Percentiles rank a stretch among this genome's conserved stretches.
Evolutionary conservation across 1,140 invertebrate species (phyloP).

Genomic region (Cyphomyrmex costatus): DNA sequence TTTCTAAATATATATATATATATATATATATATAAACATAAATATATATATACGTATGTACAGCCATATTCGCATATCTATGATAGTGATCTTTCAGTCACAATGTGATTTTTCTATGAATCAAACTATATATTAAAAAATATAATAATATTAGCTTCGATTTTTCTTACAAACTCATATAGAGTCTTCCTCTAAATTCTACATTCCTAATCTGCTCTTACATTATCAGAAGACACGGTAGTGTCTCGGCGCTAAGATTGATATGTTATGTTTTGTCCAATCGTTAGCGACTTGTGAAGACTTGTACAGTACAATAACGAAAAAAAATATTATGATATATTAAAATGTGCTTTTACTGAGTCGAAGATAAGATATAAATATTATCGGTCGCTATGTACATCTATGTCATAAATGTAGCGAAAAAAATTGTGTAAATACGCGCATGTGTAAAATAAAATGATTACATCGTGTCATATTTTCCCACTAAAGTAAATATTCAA

Average conservation of each 20-base stretch:
- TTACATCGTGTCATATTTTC: background rate
- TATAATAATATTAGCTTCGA: background rate
- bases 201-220: background rate
- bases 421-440: background rate
- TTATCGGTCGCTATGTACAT: background rate
- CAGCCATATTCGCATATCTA: background rate
- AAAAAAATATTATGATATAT: background rate
- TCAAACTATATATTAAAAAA: background rate
- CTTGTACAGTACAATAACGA: background rate
- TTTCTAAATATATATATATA: background rate
- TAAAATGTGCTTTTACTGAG: background rate
- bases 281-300: background rate
- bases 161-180: background rate
- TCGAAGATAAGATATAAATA: constrained; percentile 4
- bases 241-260: no score
- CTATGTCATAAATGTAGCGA: background rate
- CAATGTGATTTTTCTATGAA: background rate
- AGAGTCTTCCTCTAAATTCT: background rate
- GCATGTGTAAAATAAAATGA: background rate
- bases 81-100: background rate
- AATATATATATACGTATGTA: background rate
- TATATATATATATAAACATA: no score
- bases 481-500: background rate
- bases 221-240: no score
- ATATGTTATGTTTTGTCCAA: background rate